Conservation (phyloP, 1,140 invertebrate species). For the Drosophila yakuba region DNA sequence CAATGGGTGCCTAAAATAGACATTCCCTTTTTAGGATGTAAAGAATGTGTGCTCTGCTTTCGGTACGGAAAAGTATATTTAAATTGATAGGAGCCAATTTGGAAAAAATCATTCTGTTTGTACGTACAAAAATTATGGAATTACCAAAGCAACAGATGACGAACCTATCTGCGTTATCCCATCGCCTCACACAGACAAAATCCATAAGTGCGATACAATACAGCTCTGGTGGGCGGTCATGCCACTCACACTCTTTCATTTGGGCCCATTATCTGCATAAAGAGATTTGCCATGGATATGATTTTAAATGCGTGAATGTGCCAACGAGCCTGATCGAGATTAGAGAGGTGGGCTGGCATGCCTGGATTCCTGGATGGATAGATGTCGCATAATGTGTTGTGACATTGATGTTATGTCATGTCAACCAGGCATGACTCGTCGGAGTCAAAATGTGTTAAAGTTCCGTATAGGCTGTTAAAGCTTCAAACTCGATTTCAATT, state of each 20-base stretch:
- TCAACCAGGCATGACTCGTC: constrained; percentile 54
- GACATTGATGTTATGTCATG: constrained; percentile 76
- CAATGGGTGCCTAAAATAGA: no score
- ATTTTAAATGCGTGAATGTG: constrained; percentile 58
- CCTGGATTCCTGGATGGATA: constrained; percentile 1
- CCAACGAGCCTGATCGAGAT: constrained; percentile 25
- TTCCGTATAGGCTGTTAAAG: constrained; percentile 21
- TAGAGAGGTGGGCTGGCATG: neutral
- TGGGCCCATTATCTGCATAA: constrained; percentile 61
- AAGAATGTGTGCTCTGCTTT: no score
- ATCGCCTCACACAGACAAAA: neutral
- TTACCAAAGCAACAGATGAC: constrained; percentile 25
- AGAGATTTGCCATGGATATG: constrained; percentile 71
- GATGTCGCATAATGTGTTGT: constrained; percentile 43
- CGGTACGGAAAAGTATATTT: no score
- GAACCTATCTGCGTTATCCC: constrained; percentile 13
- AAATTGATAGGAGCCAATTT: no score
- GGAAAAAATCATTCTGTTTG: no score
- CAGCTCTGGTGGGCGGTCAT: constrained; percentile 21
- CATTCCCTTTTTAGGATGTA: no score
- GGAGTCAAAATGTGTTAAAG: constrained; percentile 15
- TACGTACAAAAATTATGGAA: constrained; percentile 3
- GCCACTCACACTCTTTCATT: constrained; percentile 16
- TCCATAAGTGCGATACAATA: neutral
- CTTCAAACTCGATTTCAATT: constrained; percentile 16